Base-by-base conservation (phyloP, 37 sponge, comb jelly and placozoan genomes). In the Ianthella basta region DNA sequence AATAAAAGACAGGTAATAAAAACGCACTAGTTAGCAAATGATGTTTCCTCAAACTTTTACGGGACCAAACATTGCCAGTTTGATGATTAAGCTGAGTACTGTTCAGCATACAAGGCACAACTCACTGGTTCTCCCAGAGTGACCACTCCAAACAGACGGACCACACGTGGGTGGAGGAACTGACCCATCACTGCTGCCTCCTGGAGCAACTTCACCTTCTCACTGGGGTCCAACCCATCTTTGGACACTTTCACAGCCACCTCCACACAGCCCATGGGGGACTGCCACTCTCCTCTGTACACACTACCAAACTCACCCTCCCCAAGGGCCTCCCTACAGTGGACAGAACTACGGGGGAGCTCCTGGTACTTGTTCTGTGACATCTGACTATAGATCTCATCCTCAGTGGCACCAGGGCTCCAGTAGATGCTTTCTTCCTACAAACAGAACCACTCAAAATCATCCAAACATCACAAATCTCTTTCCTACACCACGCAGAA, bases 201-300 rank as follows among this genome's bases (percentile, higher is more conserved):
- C 35, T 69, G 70, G 32, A 69, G 70, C 35, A 69, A 35, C 34
- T 69, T 69, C 70, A 69, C 33, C 34, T 33, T 69, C 27, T 69
- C 70, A 18, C 27, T 33, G 2, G 70, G 34, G 35, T 69, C 70
- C 50, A 44, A 44, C 4, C 35, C 33, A 30, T 69, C 34, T 1
- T n/a, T 69, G 33, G 70, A 69, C 34, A 69, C 70, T 6, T 69
- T 69, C 70, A 69, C 70, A 16, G 70, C 70, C 29, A 69, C 70
- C 34, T 69, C 70, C 34, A 69, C 70, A 24, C 35, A 35, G 34
- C 70, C 70, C 29, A 69, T 34, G 70, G 70, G 33, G 34, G 70
- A 69, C 70, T 34, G 34, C 70, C 70, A 69, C 70, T 69, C 70
- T 6, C 70, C 70, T 18, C 34, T 18, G 70, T 18, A 69, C 33